A percentile compares a stretch with the other conserved stretches of the same genome.
Evolutionary conservation across 53 echinoderm and acorn worm genomes (phyloP).

Genomic region (Luidia sarsii): DNA sequence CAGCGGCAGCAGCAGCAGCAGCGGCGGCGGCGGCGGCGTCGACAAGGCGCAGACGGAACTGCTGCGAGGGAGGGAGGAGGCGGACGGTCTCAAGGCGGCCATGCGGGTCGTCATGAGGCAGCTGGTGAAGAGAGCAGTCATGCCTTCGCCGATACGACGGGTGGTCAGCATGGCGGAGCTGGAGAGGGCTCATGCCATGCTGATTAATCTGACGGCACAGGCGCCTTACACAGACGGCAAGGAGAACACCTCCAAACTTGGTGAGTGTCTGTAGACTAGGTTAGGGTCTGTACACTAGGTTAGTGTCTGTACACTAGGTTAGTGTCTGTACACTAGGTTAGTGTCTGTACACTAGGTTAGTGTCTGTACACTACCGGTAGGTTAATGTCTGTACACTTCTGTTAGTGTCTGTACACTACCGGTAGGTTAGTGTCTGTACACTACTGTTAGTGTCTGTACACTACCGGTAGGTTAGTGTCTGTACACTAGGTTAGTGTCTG

Average conservation of each 20-base stretch:
- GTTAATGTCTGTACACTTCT: too few species aligned
- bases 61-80: constrained; percentile 13
- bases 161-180: constrained; percentile 85
- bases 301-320: too few species aligned
- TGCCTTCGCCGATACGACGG: constrained; percentile 92
- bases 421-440: too few species aligned
- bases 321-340: too few species aligned
- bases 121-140: constrained; percentile 91
- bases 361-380: too few species aligned
- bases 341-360: too few species aligned
- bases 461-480: too few species aligned
- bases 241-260: constrained; percentile 44
- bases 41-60: constrained; percentile 46
- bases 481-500: too few species aligned
- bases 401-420: too few species aligned
- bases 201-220: constrained; percentile 85
- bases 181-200: constrained; percentile 95
- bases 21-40: background rate
- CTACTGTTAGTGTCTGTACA: too few species aligned
- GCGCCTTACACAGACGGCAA: constrained; percentile 69
- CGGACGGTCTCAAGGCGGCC: constrained; percentile 61
- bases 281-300: background rate
- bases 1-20: background rate
- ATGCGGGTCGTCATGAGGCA: constrained; percentile 90
- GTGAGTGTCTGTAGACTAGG: constrained; percentile 18